phyloP scores from a whole-genome alignment of 1,140 invertebrate genomes.

The Anastatus disparis region DNA sequence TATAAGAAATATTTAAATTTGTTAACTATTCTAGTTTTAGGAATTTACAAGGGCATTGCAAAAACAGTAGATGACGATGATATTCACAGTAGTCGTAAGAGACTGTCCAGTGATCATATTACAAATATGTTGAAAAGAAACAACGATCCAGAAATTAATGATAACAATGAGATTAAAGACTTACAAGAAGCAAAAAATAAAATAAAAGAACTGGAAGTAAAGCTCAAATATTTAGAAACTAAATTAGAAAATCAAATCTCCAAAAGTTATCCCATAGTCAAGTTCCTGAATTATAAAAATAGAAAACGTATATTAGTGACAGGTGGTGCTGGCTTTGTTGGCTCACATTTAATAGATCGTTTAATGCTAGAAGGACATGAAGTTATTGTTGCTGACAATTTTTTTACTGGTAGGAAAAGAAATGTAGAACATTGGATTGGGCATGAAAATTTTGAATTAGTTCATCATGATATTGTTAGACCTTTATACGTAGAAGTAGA shows the following conservation, averaged over 20 bases:
- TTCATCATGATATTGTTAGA: conserved; percentile 99
- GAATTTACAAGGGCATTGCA: conserved; percentile 62
- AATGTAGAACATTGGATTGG: conserved; percentile 99
- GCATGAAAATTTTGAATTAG: conserved; percentile 98
- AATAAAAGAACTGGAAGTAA: conserved; percentile 77
- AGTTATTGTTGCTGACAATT: conserved; percentile 98
- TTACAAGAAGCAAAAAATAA: conserved; percentile 71
- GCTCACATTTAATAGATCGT: conserved; percentile 95
- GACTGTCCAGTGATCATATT: conserved; percentile 36
- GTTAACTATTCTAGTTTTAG: conserved; percentile 55
- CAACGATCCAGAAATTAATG: conserved; percentile 41
- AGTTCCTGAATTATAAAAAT: conserved; percentile 89
- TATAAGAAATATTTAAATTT: not conserved
- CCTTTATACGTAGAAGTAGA: conserved; percentile 98
- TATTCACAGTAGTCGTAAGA: conserved; percentile 13
- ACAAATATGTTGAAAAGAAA: conserved; percentile 31
- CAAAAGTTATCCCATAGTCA: conserved; percentile 90
- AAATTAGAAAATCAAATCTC: conserved; percentile 71
- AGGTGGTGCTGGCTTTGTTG: conserved; percentile 98
- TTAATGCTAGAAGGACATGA: conserved; percentile 97
- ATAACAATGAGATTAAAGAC: conserved; percentile 63
- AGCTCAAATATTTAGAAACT: conserved; percentile 75
- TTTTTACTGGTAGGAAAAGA: conserved; percentile 95
- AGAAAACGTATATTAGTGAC: conserved; percentile 93
- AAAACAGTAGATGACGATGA: conserved; percentile 49